phyloP scores from a whole-genome alignment of 2,113 vertebrate genomes.

The Calypte anna region DNA sequence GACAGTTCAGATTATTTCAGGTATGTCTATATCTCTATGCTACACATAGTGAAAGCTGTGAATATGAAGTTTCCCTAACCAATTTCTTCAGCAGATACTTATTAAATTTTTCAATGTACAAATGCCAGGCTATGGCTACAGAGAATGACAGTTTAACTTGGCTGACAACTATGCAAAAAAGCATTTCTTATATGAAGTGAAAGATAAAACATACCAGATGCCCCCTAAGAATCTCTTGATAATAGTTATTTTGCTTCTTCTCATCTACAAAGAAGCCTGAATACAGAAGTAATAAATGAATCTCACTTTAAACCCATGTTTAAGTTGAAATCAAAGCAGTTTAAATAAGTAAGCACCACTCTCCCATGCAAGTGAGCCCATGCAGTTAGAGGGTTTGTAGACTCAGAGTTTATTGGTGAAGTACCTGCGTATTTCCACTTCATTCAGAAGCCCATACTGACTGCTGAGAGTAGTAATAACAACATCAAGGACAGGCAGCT shows the following conservation, averaged over 20 bases:
- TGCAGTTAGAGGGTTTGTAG: background rate
- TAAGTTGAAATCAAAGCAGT: background rate
- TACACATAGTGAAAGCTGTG: background rate
- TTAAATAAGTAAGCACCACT: background rate
- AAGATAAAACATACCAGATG: background rate
- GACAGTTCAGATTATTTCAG: constrained; percentile 2
- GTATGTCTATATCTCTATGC: constrained; percentile 17
- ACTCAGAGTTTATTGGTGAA: background rate
- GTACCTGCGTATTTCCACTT: background rate
- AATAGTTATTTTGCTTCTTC: background rate
- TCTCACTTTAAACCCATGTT: background rate
- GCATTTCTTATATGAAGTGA: background rate
- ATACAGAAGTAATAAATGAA: background rate
- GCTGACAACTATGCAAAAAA: background rate
- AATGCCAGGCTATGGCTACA: background rate
- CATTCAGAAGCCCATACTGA: background rate
- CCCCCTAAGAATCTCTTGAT: background rate
- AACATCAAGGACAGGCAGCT: background rate
- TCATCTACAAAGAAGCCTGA: background rate
- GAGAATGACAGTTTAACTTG: background rate
- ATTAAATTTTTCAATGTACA: background rate
- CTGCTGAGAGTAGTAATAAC: background rate
- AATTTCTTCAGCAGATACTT: background rate
- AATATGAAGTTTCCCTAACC: background rate
- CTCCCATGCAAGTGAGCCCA: background rate